phyloP scores from a whole-genome alignment of 2,113 vertebrate genomes.

The Pterocles orientalis region DNA sequence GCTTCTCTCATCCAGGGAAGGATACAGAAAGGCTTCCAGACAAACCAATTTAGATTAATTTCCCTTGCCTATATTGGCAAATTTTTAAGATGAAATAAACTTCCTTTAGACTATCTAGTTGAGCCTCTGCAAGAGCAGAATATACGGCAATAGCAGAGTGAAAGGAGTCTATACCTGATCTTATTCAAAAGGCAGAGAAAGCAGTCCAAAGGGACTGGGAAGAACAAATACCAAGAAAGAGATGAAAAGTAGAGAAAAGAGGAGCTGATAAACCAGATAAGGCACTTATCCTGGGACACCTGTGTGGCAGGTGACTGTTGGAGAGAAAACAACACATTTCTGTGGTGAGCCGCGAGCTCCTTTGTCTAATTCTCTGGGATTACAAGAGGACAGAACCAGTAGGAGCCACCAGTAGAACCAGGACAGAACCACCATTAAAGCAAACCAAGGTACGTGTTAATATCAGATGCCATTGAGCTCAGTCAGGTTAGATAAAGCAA shows the following conservation, averaged over 20 bases:
- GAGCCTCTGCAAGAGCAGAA: background rate
- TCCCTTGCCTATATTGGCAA: background rate
- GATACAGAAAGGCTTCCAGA: background rate
- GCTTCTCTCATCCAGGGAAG: background rate
- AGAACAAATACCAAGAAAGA: background rate
- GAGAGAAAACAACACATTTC: background rate
- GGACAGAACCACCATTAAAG: background rate
- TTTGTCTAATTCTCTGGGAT: background rate
- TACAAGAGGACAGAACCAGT: background rate
- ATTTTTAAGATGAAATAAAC: background rate
- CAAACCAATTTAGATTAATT: background rate
- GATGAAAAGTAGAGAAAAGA: background rate
- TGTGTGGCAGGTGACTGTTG: background rate
- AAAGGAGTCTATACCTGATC: background rate
- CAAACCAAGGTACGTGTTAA: background rate
- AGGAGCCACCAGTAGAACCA: no score
- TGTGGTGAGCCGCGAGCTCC: background rate
- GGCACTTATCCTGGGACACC: slow-evolving; percentile 3
- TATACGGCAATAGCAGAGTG: background rate
- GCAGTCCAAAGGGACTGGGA: background rate
- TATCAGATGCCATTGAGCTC: background rate
- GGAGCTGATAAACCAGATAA: background rate
- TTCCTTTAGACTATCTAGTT: background rate
- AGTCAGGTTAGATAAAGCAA: slow-evolving; percentile 12
- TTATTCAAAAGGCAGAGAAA: background rate